phyloP scores from a whole-genome alignment of 2,113 vertebrate genomes.

The Cynopterus brachyotis region DNA sequence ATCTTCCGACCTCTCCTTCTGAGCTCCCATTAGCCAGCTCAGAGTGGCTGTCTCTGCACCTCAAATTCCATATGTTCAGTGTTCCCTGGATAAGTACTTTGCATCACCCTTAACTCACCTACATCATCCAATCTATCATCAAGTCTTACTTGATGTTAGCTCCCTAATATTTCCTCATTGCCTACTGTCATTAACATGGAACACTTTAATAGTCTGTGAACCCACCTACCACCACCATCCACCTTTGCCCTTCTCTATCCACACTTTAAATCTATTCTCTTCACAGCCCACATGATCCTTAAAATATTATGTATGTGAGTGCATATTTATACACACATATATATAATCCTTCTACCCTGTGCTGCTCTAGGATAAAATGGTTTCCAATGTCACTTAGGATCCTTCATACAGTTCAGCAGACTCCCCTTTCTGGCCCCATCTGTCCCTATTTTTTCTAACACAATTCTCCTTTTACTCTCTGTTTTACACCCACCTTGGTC shows the following conservation, averaged over 20 bases:
- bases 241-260: background rate
- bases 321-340: background rate
- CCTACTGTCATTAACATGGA: background rate
- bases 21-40: background rate
- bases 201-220: background rate
- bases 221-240: accelerated
- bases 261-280: background rate
- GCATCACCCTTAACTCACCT: background rate
- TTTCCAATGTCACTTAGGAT: background rate
- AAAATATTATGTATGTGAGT: background rate
- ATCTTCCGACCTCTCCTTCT: background rate
- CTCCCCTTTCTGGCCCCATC: background rate
- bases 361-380: background rate
- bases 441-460: background rate
- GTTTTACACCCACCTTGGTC: accelerated
- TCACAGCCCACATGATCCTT: background rate
- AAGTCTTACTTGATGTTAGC: background rate
- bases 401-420: background rate
- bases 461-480: background rate
- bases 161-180: too few relatives aligned
- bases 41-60: background rate
- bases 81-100: background rate
- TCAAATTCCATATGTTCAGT: background rate
- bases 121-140: too few relatives aligned
- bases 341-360: background rate